A percentile compares a stretch with the other conserved stretches of the same genome.
phyloP scores from a whole-genome alignment of 2,113 vertebrate species.

The Anas platyrhynchos region DNA sequence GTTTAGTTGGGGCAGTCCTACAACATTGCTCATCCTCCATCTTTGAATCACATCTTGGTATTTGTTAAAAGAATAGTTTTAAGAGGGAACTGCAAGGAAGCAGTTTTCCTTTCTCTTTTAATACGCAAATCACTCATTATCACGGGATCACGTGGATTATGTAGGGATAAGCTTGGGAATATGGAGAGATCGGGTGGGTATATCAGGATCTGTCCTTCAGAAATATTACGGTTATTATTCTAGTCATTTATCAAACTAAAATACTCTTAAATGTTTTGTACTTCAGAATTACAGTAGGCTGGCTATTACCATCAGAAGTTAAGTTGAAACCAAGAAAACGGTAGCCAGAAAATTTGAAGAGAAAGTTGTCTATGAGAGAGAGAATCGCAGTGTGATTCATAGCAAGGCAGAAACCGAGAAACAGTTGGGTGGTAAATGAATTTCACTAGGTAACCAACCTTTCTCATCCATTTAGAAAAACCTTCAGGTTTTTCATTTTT shows the following conservation, averaged over 20 bases:
- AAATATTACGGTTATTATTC: not conserved
- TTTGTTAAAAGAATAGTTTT: not conserved
- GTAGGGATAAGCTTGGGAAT: not conserved
- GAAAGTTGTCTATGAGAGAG: not conserved
- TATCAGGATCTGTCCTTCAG: not conserved
- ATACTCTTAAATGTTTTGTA: not conserved
- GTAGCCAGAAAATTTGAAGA: not conserved
- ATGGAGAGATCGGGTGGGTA: rapidly evolving
- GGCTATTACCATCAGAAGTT: not conserved
- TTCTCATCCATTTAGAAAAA: constrained; percentile 15
- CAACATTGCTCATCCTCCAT: not conserved
- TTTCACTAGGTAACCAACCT: constrained; percentile 21
- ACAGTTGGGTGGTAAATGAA: not conserved
- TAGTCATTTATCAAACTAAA: not conserved
- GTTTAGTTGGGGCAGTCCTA: not conserved
- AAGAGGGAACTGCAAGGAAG: not conserved
- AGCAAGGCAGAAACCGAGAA: not conserved
- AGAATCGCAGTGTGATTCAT: not conserved
- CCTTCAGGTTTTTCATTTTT: constrained; percentile 11
- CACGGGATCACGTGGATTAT: not conserved
- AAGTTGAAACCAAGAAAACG: not conserved
- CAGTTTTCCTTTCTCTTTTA: not conserved
- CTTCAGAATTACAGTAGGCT: not conserved
- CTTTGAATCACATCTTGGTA: not conserved
- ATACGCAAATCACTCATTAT: not conserved